Conservation (phyloP, 2,113 vertebrate genomes). For the Marcusenius ussheri region DNA sequence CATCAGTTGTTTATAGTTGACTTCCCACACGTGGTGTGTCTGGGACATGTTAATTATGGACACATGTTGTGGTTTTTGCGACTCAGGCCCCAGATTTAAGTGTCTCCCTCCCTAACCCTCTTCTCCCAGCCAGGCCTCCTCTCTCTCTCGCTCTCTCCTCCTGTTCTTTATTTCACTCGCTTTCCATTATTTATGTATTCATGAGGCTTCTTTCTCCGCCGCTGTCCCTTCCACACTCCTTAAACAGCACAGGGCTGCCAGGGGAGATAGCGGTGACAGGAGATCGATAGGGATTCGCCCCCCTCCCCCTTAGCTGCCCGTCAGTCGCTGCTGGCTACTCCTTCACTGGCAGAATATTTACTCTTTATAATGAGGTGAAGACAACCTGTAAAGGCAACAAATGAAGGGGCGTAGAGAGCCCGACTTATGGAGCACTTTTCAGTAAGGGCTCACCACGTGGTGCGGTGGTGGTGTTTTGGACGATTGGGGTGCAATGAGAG, state of each 20-base stretch:
- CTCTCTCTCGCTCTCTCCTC: not conserved
- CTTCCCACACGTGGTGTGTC: not conserved
- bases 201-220: not conserved
- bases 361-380: slow-evolving; percentile 6
- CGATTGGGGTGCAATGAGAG: not conserved
- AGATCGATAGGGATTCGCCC: slow-evolving; percentile 10
- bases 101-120: not conserved
- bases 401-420: not conserved
- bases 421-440: not conserved
- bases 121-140: not conserved
- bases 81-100: not conserved
- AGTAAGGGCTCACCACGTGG: not conserved
- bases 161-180: not conserved
- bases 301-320: not conserved
- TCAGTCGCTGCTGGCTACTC: not conserved
- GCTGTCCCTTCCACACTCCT: not conserved
- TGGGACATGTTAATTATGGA: not conserved
- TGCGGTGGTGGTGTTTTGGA: not conserved
- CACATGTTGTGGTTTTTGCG: not conserved
- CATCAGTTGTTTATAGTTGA: not conserved
- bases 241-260: slow-evolving; percentile 6
- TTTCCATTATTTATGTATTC: slow-evolving; percentile 12
- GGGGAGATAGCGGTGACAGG: slow-evolving; percentile 12
- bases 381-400: slow-evolving; percentile 6
- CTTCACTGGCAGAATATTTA: slow-evolving; percentile 4